Percentiles rank a stretch among this genome's conserved stretches.
phyloP scores from a whole-genome alignment of 2,113 vertebrate genomes.

The Eonycteris spelaea region DNA sequence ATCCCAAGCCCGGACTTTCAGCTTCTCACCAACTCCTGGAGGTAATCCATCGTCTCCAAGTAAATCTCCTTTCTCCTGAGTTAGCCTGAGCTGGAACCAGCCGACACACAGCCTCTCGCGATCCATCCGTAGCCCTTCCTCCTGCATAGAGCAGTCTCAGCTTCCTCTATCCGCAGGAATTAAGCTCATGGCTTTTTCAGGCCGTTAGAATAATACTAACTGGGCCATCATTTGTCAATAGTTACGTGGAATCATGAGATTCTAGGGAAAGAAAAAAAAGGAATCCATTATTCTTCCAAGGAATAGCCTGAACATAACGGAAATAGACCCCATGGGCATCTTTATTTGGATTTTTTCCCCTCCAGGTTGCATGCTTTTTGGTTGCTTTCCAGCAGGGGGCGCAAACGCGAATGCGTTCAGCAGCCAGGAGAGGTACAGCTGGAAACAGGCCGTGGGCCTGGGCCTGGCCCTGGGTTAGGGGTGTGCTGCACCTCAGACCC shows the following conservation, averaged over 20 bases:
- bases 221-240: constrained; percentile 49
- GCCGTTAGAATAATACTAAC: constrained; percentile 52
- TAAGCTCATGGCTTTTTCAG: not conserved
- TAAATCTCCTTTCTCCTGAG: not conserved
- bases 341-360: not conserved
- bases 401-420: not conserved
- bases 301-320: not conserved
- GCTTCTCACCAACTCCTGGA: not conserved
- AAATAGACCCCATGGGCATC: constrained; percentile 51
- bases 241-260: constrained; percentile 38
- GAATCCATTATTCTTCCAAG: constrained; percentile 57
- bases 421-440: too few relatives aligned
- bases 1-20: not conserved
- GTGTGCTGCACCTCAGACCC: not conserved
- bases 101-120: not conserved
- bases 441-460: not conserved
- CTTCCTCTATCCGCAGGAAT: not conserved
- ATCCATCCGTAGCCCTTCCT: not conserved
- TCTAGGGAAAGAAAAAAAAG: constrained; percentile 15
- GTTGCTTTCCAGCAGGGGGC: constrained; percentile 60
- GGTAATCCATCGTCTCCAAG: not conserved
- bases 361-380: not conserved
- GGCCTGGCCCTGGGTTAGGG: rapidly evolving
- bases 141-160: not conserved
- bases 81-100: not conserved